Conservation (phyloP, 2,113 vertebrate species). For the Tautogolabrus adspersus region DNA sequence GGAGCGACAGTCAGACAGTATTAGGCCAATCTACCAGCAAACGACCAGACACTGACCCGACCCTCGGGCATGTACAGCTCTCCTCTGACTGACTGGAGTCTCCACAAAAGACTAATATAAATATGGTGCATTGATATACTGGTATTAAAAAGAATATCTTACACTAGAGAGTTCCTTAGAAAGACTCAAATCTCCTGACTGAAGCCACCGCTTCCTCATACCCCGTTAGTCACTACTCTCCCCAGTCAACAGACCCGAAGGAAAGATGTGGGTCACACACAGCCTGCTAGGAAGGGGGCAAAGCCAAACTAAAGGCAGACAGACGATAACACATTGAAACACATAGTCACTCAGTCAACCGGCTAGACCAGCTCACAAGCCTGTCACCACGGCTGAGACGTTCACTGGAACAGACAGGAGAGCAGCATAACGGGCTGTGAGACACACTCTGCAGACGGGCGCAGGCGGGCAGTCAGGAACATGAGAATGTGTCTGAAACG, state of each 20-base stretch:
- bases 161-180: constrained; percentile 30
- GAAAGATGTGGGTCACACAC: constrained; percentile 43
- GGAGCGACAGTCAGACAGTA: constrained; percentile 66
- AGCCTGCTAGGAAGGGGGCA: not conserved
- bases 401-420: constrained; percentile 51
- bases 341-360: constrained; percentile 52
- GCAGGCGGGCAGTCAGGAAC: constrained; percentile 48
- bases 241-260: constrained; percentile 27
- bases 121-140: not conserved
- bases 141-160: not conserved
- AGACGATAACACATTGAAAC: constrained; percentile 38
- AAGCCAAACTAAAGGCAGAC: constrained; percentile 34
- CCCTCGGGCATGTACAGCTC: constrained; percentile 45
- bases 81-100: constrained; percentile 29
- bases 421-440: constrained; percentile 9
- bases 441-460: constrained; percentile 11
- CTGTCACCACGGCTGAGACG: constrained; percentile 43
- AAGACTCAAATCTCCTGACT: constrained; percentile 10
- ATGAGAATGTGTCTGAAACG: constrained; percentile 56
- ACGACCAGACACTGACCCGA: constrained; percentile 58
- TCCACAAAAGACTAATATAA: constrained; percentile 10
- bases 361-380: constrained; percentile 56
- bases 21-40: constrained; percentile 52
- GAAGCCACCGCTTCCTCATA: constrained; percentile 10
- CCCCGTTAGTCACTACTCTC: constrained; percentile 19